Percentiles rank a stretch among this genome's conserved stretches.
phyloP scores from a whole-genome alignment of 2,888 invertebrate genomes.

The Dolomedes plantarius region DNA sequence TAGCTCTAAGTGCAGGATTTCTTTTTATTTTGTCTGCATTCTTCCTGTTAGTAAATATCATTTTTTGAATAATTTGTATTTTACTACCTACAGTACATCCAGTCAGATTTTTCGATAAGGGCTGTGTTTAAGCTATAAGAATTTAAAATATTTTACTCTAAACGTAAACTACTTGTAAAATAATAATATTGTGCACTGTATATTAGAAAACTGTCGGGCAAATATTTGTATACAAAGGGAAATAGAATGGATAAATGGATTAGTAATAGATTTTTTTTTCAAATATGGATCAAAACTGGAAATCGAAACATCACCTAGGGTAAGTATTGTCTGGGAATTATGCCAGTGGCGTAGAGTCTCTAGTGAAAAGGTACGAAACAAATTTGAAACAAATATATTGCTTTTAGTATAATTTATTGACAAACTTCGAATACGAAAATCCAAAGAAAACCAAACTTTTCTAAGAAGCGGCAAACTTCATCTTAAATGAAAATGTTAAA shows the following conservation, averaged over 20 bases:
- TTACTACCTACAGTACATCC: too few species aligned
- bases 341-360: neutral
- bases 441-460: neutral
- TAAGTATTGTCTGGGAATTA: conserved; percentile 46
- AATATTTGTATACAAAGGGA: neutral
- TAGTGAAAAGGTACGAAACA: neutral
- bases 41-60: too few species aligned
- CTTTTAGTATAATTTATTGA: conserved; percentile 13
- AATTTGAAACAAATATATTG: conserved; percentile 4
- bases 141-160: neutral
- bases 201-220: neutral
- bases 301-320: conserved; percentile 47
- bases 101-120: too few species aligned
- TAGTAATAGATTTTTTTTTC: conserved; percentile 68
- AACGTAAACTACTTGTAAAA: conserved; percentile 4
- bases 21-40: too few species aligned
- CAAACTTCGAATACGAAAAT: neutral
- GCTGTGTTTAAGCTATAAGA: too few species aligned
- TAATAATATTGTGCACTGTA: neutral
- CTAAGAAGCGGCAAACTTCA: neutral
- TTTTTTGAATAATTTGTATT: too few species aligned
- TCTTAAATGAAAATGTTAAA: too few species aligned
- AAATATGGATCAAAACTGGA: conserved; percentile 65
- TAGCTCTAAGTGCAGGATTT: too few species aligned
- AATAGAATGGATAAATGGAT: neutral